Evolutionary conservation across 2,797 vertebrate genomes (phyloP), one percentile per base, ranked within the genome.

Genomic region (Lacerta agilis): DNA sequence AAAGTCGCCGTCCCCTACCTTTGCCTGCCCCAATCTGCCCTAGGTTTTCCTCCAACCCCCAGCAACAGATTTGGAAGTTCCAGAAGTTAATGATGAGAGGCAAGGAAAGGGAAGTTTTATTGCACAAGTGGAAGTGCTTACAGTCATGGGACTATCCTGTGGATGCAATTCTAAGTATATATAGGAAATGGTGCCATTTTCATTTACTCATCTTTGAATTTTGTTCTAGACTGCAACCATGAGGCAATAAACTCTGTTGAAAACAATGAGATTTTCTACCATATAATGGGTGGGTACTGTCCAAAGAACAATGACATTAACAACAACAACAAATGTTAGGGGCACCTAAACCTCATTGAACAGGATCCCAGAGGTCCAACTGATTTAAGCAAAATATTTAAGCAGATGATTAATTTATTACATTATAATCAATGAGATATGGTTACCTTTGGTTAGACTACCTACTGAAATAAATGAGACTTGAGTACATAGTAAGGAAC

Each of bases 1-100:
- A 61, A 61, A 17, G 58, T 61, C 0, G 1, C 17, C 17, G 33
- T 1, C 4, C 1, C 58, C 0, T 5, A 1, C 17, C 5, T 5
- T 61, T 6, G 4, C 18, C 58, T 61, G 58, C 58, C 58, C 18
- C 0, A 1, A 6, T 61, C 58, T 61, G 58, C 18, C 61, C 58
- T 61, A 9, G 18, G 58, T 17, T 61, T 61, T 61, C 18, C 2
- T 17, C 18, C 58, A 61, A 61, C 17, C 15, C 0, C 18, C 15
- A 17, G 58, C 45, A 20, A 6, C 58, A 61, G 58, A 61, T 61
- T 61, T 61, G 58, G 58, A 6, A 20, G 58, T 17, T 49, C 3
- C 45, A 49, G 45, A 49, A 49, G 45, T 13, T 49, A 10, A 6
- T 20, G 5, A 61, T 20, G 58, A 20, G 58, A 20, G 4, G 18